Evolutionary conservation across 2,797 vertebrate species (phyloP).

Genomic region (Sebastiscus tertius): DNA sequence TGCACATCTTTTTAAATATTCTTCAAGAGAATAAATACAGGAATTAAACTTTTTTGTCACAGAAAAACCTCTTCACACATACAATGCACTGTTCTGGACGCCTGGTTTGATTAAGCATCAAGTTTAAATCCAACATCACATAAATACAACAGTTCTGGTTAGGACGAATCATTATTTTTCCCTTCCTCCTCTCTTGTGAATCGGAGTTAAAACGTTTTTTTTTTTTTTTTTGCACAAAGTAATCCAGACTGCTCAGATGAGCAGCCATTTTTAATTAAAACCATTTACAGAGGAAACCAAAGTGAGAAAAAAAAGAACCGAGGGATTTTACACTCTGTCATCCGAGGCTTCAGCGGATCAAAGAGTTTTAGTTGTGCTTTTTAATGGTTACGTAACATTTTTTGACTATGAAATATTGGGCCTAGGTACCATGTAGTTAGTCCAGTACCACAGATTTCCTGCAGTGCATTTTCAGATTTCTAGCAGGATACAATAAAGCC

Average conservation of each 20-base stretch:
- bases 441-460: conserved; percentile 39
- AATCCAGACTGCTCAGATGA: conserved; percentile 66
- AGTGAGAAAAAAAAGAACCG: conserved; percentile 62
- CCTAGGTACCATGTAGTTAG: conserved; percentile 19
- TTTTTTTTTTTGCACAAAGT: conserved; percentile 45
- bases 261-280: conserved; percentile 80
- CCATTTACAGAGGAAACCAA: conserved; percentile 74
- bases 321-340: conserved; percentile 72
- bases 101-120: conserved; percentile 23
- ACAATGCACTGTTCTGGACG: neutral
- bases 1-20: neutral
- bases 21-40: neutral
- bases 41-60: neutral
- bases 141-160: conserved; percentile 19
- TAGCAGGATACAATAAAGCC: conserved; percentile 36
- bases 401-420: conserved; percentile 58
- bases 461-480: conserved; percentile 47
- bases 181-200: conserved; percentile 36
- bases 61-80: neutral
- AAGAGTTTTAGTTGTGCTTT: conserved; percentile 72
- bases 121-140: conserved; percentile 32
- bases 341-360: conserved; percentile 67
- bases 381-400: conserved; percentile 71
- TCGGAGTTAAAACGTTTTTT: conserved; percentile 54
- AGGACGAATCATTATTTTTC: neutral